phyloP scores from a whole-genome alignment of 2,888 invertebrate species.

The Escarpia spicata region DNA sequence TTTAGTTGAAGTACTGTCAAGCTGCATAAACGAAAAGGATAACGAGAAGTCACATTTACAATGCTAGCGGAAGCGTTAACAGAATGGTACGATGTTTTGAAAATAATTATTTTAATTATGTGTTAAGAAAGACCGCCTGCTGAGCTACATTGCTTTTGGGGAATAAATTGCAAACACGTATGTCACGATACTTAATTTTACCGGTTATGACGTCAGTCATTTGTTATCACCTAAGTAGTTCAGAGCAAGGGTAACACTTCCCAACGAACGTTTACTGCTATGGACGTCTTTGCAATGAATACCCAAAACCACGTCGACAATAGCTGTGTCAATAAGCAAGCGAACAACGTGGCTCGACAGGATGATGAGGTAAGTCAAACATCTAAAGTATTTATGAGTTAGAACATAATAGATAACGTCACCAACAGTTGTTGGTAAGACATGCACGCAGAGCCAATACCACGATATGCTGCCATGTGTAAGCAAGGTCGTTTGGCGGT shows the following conservation, averaged over 20 bases:
- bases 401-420: background rate
- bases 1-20: background rate
- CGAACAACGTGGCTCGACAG: background rate
- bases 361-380: slow-evolving; percentile 1
- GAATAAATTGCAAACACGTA: background rate
- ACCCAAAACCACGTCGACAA: background rate
- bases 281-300: background rate
- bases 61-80: no score
- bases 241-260: background rate
- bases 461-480: background rate
- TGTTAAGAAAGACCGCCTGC: background rate
- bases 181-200: background rate
- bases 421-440: background rate
- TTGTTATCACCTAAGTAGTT: background rate
- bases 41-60: no score
- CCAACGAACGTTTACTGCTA: background rate
- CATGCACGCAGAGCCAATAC: background rate
- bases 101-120: background rate
- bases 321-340: background rate
- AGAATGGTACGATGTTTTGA: background rate
- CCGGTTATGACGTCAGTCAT: slow-evolving; percentile 12
- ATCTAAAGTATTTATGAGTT: background rate
- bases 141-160: background rate
- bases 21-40: background rate
- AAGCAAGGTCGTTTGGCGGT: background rate